These are phyloP conservation scores for Ferrisia virgata DNA, from an alignment of 2,888 invertebrate species.

Conservation along the genomic window DNA sequence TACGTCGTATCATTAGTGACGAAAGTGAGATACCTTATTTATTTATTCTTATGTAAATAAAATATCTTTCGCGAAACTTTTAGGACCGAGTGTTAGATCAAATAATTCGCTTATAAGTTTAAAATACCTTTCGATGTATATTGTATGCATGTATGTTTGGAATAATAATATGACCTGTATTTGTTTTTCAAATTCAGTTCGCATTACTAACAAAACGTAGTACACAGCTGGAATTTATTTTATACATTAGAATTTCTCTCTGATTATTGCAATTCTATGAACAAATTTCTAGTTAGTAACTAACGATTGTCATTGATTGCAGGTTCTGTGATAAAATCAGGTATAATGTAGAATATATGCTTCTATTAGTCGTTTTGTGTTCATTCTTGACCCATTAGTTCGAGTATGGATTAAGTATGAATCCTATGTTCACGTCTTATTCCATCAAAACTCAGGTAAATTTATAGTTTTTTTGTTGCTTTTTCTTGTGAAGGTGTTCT, in stretches of 20 bases:
- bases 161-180: background rate
- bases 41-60: background rate
- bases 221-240: background rate
- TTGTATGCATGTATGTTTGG: background rate
- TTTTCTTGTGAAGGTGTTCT: background rate
- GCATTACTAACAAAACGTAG: background rate
- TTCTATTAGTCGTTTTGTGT: background rate
- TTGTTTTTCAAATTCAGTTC: background rate
- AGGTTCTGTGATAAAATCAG: conserved; percentile 11
- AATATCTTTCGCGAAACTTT: background rate
- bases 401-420: conserved; percentile 37
- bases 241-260: background rate
- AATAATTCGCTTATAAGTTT: background rate
- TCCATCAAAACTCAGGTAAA: background rate
- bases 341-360: background rate
- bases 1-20: background rate
- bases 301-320: background rate
- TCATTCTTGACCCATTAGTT: background rate
- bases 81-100: background rate
- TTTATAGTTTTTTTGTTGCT: background rate
- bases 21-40: background rate
- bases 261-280: background rate
- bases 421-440: conserved; percentile 34
- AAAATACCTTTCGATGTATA: background rate
- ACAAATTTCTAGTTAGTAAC: background rate